These are phyloP conservation scores for Xerus rutilus DNA, from an alignment of 2,797 vertebrate genomes.

Conservation along the genomic window DNA sequence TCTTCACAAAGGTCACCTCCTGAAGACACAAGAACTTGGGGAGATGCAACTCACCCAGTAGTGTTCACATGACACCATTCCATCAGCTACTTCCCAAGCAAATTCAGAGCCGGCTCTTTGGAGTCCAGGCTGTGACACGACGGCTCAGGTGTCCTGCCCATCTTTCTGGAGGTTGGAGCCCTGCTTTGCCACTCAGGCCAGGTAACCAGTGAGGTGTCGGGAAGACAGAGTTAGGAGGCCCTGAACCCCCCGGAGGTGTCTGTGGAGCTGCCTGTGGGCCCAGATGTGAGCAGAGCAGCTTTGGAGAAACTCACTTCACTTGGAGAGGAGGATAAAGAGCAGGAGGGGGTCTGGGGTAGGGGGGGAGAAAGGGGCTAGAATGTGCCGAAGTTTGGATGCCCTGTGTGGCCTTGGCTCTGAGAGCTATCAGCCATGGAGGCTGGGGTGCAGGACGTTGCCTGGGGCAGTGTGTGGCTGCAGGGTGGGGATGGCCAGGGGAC, in stretches of 20 bases:
- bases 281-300: too few relatives aligned
- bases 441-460: neutral
- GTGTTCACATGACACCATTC: too few relatives aligned
- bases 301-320: neutral
- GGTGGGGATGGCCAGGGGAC: too few relatives aligned
- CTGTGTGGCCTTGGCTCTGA: neutral
- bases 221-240: neutral
- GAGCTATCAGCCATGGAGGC: neutral
- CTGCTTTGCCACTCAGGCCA: neutral
- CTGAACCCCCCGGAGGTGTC: accelerated
- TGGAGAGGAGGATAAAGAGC: neutral
- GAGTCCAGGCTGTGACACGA: neutral
- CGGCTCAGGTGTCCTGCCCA: neutral
- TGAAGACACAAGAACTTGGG: neutral
- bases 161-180: accelerated
- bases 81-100: neutral
- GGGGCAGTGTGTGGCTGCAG: neutral
- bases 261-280: accelerated
- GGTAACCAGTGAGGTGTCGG: too few relatives aligned
- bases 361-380: neutral
- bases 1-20: neutral
- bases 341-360: neutral
- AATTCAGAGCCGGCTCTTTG: neutral
- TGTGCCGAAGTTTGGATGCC: neutral
- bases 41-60: neutral